Evolutionary conservation across 2,113 vertebrate species (phyloP), one percentile per base, ranked within the genome.

Genomic region (Hippolais icterina): DNA sequence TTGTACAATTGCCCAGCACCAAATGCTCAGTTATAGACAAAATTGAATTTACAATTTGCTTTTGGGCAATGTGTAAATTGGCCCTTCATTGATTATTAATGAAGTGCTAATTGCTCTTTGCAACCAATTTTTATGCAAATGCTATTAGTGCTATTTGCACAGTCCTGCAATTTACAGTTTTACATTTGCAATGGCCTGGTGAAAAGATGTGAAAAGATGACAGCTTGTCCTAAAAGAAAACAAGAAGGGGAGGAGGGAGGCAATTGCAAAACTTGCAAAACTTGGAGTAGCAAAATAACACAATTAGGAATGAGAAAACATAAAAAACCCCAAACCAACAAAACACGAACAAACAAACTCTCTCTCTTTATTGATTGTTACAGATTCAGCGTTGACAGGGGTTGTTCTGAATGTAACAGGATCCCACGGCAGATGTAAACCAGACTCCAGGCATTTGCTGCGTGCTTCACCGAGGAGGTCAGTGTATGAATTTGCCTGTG

Each of bases 51-150:
- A 97, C 96, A 97, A 97, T 97, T 98, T 97, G 97, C 97, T 98
- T 98, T 97, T 96, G 97, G 98, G 97, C 97, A 96, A 97, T 84
- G 98, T 98, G 98, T 97, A 98, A 98, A 98, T 98, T 98, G 97
- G 98, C 97, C 96, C 96, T 98, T 98, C 98, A 97, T 97, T 97
- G 98, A 98, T 98, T 98, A 98, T 98, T 98, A 98, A 98, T 98
- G 98, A 98, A 97, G 98, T 98, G 98, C 97, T 98, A 98, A 98
- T 98, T 98, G 98, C 97, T 98, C 97, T 97, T 97, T 97, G 97
- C 97, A 98, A 97, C 98, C 97, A 94, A 97, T 98, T 98, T 97
- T 97, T 97, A 98, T 97, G 97, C 83, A 93, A 96, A 97, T 91
- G 94, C 96, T 97, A 96, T 93, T 97, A 96, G 94, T 97, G 97